A percentile compares a stretch with the other conserved stretches of the same genome.
Conservation (phyloP, 2,113 vertebrate species). For the Bolborhynchus lineola region DNA sequence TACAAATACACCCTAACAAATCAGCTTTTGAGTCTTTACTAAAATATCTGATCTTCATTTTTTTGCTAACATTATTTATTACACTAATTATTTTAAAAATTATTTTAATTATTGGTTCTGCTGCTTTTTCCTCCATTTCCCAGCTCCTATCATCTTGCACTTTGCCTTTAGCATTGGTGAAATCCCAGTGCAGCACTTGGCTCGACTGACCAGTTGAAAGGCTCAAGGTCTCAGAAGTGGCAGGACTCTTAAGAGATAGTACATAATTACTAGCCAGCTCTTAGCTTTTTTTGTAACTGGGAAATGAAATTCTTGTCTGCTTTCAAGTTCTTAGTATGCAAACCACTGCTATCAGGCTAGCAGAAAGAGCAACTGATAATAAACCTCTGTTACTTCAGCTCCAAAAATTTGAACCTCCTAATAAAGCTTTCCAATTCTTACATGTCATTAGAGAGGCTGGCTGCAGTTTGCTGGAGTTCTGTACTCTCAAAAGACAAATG, state of each 20-base stretch:
- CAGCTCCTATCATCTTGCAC: conserved; percentile 45
- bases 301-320: not conserved
- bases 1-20: conserved; percentile 52
- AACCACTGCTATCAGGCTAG: not conserved
- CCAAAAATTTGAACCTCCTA: not conserved
- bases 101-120: conserved; percentile 45
- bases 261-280: not conserved
- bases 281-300: not conserved
- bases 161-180: conserved; percentile 46
- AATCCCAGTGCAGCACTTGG: conserved; percentile 13
- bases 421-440: not conserved
- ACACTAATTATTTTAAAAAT: conserved; percentile 13
- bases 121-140: conserved; percentile 59
- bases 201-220: not conserved
- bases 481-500: not conserved
- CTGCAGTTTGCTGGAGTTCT: not conserved
- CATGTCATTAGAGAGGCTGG: not conserved
- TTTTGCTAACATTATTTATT: conserved; percentile 51
- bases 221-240: not conserved
- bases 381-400: not conserved
- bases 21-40: conserved; percentile 55
- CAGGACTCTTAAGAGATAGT: not conserved
- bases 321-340: not conserved
- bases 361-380: not conserved
- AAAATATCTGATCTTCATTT: conserved; percentile 49